A percentile compares a stretch with the other conserved stretches of the same genome.
These are phyloP conservation scores for Eumaeus atala DNA, from an alignment of 1,140 invertebrate species.

Conservation along the genomic window DNA sequence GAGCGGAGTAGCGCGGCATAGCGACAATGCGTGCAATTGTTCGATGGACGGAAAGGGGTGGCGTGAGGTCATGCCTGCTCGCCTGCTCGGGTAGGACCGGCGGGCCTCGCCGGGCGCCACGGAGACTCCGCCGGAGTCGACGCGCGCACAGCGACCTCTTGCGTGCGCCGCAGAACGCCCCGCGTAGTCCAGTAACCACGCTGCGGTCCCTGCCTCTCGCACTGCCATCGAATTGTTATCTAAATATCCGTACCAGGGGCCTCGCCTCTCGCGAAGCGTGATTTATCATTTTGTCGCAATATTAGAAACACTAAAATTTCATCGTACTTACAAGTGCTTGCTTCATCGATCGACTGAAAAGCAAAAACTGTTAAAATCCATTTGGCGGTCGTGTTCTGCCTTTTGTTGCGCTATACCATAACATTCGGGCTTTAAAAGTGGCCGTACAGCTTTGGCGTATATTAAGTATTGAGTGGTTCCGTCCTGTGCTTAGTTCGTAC, in stretches of 20 bases:
- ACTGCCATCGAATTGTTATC: slow-evolving; percentile 66
- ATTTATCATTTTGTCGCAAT: slow-evolving; percentile 35
- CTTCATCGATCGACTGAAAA: slow-evolving; percentile 68
- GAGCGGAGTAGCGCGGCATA: slow-evolving; percentile 21
- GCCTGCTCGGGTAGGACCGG: slow-evolving; percentile 35
- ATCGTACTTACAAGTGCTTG: slow-evolving; percentile 45
- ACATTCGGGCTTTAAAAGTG: slow-evolving; percentile 44
- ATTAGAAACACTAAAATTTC: slow-evolving; percentile 35
- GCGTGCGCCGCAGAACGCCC: slow-evolving; percentile 55
- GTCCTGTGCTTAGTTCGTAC: slow-evolving; percentile 66
- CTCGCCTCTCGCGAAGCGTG: slow-evolving; percentile 52
- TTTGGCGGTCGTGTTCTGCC: slow-evolving; percentile 52
- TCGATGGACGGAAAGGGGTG: slow-evolving; percentile 49
- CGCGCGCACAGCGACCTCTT: slow-evolving; percentile 54
- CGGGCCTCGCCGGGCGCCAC: slow-evolving; percentile 22
- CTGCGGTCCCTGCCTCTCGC: slow-evolving; percentile 61
- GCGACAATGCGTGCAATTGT: slow-evolving; percentile 55
- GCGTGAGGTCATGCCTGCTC: slow-evolving; percentile 56
- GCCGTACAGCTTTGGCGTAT: slow-evolving; percentile 34
- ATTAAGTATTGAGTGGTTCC: slow-evolving; percentile 45
- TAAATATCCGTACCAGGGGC: slow-evolving; percentile 55
- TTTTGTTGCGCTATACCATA: slow-evolving; percentile 53
- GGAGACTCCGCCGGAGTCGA: slow-evolving; percentile 30
- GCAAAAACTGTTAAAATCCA: slow-evolving; percentile 58
- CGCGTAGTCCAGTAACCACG: slow-evolving; percentile 59